phyloP scores from a whole-genome alignment of 2,888 invertebrate genomes.

The Drosophila setosimentum region DNA sequence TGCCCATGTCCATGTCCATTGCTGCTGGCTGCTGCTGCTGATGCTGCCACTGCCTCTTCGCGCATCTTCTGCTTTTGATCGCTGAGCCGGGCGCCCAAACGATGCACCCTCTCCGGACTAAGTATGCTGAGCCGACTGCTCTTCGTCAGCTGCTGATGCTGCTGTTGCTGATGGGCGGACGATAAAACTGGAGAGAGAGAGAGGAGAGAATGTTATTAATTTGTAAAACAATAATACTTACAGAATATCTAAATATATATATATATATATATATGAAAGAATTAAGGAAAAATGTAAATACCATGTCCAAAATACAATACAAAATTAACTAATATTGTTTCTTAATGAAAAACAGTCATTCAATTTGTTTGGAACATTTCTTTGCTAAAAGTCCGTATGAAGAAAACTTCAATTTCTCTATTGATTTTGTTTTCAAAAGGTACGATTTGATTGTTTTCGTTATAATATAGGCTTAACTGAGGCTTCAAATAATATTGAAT shows the following conservation, averaged over 20 bases:
- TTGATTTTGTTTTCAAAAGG: background rate
- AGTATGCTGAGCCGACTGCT: constrained; percentile 81
- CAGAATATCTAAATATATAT: background rate
- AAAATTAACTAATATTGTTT: too few relatives aligned
- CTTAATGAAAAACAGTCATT: background rate
- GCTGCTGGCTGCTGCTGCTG: constrained; percentile 25
- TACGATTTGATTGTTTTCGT: background rate
- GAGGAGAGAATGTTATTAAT: background rate
- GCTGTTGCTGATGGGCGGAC: constrained; percentile 27
- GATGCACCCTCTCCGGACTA: constrained; percentile 84
- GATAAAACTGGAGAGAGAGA: constrained; percentile 24
- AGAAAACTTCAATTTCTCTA: background rate
- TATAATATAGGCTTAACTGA: background rate
- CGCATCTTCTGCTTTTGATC: constrained; percentile 82
- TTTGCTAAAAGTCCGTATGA: too few relatives aligned
- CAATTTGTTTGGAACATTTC: background rate
- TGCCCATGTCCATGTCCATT: constrained; percentile 34
- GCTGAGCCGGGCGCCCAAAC: constrained; percentile 80
- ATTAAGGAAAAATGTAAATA: too few relatives aligned
- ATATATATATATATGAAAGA: too few relatives aligned
- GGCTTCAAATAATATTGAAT: too few relatives aligned
- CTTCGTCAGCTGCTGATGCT: constrained; percentile 26
- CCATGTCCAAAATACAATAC: too few relatives aligned
- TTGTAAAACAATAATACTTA: too few relatives aligned
- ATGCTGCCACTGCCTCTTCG: constrained; percentile 47